These are phyloP conservation scores for Coturnix japonica DNA, from an alignment of 2,113 vertebrate genomes.

Conservation along the genomic window DNA sequence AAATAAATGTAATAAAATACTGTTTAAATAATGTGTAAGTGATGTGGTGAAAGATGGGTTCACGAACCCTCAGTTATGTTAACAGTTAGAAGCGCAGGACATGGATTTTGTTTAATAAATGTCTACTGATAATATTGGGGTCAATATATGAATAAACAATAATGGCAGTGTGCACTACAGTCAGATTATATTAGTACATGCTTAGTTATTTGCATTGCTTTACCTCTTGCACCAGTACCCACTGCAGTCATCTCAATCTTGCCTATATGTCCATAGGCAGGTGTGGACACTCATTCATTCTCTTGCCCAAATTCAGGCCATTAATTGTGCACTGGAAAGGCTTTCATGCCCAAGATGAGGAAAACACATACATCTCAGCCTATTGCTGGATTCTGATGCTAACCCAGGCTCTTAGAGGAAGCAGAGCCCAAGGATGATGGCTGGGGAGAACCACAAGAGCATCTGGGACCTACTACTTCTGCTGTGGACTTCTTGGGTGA, in stretches of 20 bases:
- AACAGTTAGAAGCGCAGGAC: conserved; percentile 50
- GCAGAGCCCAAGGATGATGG: neutral
- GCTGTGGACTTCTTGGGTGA: neutral
- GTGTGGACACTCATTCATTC: neutral
- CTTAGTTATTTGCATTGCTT: neutral
- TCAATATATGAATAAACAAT: conserved; percentile 47
- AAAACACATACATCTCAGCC: accelerated
- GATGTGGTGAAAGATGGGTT: conserved; percentile 69
- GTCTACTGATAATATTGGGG: conserved; percentile 41
- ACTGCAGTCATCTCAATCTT: neutral
- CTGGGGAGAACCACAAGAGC: neutral
- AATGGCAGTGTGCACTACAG: neutral
- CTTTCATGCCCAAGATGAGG: neutral
- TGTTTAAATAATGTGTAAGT: conserved; percentile 72
- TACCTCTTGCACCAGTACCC: neutral
- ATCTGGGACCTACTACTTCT: neutral
- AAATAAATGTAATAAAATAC: conserved; percentile 70
- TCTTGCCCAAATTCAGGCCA: accelerated
- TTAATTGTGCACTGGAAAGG: accelerated
- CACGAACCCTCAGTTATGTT: conserved; percentile 61
- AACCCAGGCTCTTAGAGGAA: accelerated
- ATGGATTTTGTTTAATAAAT: conserved; percentile 67
- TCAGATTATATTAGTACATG: neutral
- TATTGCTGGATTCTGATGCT: accelerated
- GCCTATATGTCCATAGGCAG: neutral